Base-by-base conservation (phyloP, 2,888 invertebrate species). In the Leptopilina drosophilae region DNA sequence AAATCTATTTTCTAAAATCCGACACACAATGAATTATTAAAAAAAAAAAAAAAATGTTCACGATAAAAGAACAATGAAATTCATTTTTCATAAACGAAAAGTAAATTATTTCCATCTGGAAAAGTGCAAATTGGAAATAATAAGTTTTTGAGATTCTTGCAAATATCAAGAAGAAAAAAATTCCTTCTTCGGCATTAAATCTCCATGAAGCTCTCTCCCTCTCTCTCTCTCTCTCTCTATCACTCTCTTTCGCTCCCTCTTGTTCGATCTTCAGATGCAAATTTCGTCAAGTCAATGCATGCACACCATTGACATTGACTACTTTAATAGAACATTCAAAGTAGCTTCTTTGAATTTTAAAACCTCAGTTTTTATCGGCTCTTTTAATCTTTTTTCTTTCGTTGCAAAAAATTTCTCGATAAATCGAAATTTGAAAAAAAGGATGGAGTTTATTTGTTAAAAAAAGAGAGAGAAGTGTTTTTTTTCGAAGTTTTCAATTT, bases 311-410 rank as follows among this genome's bases (percentile, higher is more conserved):
- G 56, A 53, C 53, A 53, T 49, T 73, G 73, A 73, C 9, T 67
- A 67, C 3, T 26, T 49, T 26, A 49, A 69, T 5, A 69, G 69
- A 49, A 69, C 26, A 73, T 56, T 73, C 33, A 73, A 73, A 73
- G 56, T 33, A 56, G 73, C 53, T 73, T 73, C 56, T 73, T 56
- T 73, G 56, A 73, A 73, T 56, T 73, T 73, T 56, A 73, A 73
- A 56, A 73, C 33, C 40, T 69, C 26, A 20, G 6, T 20, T 69
- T 53, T 14, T 53, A 49, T 49, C 12, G n/a, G 6, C 5, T 42
- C 42, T 42, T 42, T 42, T 42, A 42, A 42, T 42, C 7, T 42
- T 8, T 42, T 69, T 62, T 62, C 15, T 20, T 20, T 62, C 20
- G 20, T 20, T 20, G 62, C 7, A 14, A 59, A 59, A 7, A 59